Base-by-base conservation (phyloP, 2,888 invertebrate species). In the Heliconius cydno region DNA sequence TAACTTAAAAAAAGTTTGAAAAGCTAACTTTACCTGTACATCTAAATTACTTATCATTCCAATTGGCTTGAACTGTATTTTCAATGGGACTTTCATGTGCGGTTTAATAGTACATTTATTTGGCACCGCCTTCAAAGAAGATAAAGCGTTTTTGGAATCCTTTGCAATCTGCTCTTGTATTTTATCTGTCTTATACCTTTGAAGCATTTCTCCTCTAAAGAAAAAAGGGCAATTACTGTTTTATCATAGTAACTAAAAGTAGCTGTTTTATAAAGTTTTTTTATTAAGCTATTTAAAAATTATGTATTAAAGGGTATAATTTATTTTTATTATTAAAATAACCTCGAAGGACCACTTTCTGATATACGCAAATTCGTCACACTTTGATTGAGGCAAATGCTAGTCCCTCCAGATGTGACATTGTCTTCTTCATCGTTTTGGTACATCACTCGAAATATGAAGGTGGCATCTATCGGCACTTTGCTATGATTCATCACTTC, bases 401-500 rank as follows among this genome's bases (percentile, higher is more conserved):
- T 94, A 5, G 93, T 93, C 28, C 90, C 89, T 79, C 92, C 90
- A 10, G 94, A 93, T 30, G 86, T 84, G 0, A 88, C 87, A 2
- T 87, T 88, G 65, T 92, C 93, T 76, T 91, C 91, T 0, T 70
- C 70, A 41, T 84, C 85, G 30, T 86, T 81, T 9, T 94, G 92
- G 76, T 95, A 92, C 86, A 94, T 93, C 34, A 96, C 93, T 81
- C 92, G 91, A 73, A 96, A 91, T 85, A 95, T 92, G 81, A 96
- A 95, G 73, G 86, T 89, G 0, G 96, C 93, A n/a, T 94, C 92
- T n/a, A 96, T 92, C 3, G 94, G 85, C 66, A 95, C 94, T 84
- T 94, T 92, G 79, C 96, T 95, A 79, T 95, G 93, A 85, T 96
- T 97, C 85, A 96, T 90, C n/a, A 96, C 95, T 81, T 94, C 93